These are phyloP conservation scores for Sarcophaga rosellei DNA, from an alignment of 2,888 invertebrate genomes.

Conservation along the genomic window DNA sequence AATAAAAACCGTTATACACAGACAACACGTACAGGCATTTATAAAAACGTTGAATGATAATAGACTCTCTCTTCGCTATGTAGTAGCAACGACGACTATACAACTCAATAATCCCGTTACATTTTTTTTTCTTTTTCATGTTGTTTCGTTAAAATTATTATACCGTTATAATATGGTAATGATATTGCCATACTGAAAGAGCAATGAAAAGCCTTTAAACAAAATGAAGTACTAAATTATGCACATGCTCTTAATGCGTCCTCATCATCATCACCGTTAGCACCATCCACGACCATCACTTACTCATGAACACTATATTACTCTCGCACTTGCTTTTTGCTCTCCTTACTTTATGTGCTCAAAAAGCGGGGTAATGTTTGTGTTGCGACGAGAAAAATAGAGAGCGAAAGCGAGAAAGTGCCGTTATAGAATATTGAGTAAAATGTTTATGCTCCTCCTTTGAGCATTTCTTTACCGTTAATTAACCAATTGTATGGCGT, in stretches of 20 bases:
- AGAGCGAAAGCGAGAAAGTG: neutral
- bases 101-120: constrained; percentile 44
- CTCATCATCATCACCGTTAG: neutral
- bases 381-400: neutral
- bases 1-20: neutral
- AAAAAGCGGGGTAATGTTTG: neutral
- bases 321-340: neutral
- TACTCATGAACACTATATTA: too few relatives aligned
- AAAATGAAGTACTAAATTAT: constrained; percentile 78
- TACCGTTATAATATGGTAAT: constrained; percentile 71
- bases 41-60: constrained; percentile 31
- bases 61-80: constrained; percentile 15
- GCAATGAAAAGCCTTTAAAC: constrained; percentile 72
- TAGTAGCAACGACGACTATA: constrained; percentile 15
- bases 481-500: constrained; percentile 33
- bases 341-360: neutral
- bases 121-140: constrained; percentile 22
- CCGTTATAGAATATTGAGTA: neutral
- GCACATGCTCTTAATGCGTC: constrained; percentile 76
- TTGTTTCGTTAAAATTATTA: constrained; percentile 44
- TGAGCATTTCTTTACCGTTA: constrained; percentile 1
- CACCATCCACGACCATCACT: neutral
- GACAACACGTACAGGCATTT: constrained; percentile 31
- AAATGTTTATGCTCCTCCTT: constrained; percentile 18
- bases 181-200: constrained; percentile 41